phyloP scores from a whole-genome alignment of 1,140 invertebrate genomes.

The Sinella curviseta region DNA sequence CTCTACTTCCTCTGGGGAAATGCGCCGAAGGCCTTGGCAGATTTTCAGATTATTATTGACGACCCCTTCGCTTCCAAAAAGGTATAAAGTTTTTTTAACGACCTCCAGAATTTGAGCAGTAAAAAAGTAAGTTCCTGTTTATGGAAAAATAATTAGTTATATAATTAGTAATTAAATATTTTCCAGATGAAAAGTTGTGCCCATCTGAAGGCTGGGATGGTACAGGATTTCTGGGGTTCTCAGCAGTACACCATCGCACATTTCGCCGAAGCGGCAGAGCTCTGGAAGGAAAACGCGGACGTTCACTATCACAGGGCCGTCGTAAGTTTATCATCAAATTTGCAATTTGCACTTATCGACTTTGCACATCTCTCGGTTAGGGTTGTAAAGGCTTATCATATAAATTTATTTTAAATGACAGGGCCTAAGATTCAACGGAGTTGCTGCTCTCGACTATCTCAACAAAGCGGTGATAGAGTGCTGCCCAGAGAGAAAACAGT shows the following conservation, averaged over 20 bases:
- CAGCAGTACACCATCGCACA: background rate
- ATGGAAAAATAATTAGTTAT: background rate
- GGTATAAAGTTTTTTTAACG: no score
- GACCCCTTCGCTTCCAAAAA: background rate
- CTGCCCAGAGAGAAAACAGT: background rate
- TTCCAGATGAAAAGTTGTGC: conserved; percentile 23
- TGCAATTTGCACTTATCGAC: background rate
- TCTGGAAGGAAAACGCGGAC: conserved; percentile 24
- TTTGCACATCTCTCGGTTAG: no score
- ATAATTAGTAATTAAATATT: background rate
- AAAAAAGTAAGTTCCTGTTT: background rate
- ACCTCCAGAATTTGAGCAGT: no score
- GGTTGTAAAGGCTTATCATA: no score
- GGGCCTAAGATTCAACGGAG: no score
- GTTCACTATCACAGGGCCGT: conserved; percentile 18
- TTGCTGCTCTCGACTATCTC: background rate
- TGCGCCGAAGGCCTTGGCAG: background rate
- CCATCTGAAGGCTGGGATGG: conserved; percentile 23
- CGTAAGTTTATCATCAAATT: background rate
- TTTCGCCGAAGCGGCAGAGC: conserved; percentile 10
- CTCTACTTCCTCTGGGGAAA: background rate
- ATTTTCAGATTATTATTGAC: background rate
- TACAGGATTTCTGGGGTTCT: background rate
- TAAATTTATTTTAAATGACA: background rate
- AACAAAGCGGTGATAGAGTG: background rate